Evolutionary conservation across 2,797 vertebrate species (phyloP).

Genomic region (Helicolenus hilgendorfi): DNA sequence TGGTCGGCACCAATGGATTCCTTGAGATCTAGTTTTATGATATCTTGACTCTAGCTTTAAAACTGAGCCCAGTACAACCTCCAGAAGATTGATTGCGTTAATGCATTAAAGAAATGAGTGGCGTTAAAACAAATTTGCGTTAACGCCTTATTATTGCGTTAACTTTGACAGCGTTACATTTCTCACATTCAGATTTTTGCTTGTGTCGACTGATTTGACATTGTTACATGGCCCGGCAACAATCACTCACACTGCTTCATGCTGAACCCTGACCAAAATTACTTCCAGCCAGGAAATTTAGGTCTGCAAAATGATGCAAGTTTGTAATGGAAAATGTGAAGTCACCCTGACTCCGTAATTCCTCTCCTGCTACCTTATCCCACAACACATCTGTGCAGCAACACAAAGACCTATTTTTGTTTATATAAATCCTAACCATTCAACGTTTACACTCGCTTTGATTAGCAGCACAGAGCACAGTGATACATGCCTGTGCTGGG

Average conservation of each 20-base stretch:
- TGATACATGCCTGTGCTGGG: background rate
- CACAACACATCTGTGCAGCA: background rate
- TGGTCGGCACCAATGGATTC: no score
- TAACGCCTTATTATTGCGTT: no score
- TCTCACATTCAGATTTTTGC: background rate
- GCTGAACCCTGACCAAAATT: background rate
- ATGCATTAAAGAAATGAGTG: no score
- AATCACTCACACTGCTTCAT: background rate
- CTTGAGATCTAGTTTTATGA: no score
- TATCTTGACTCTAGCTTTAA: no score
- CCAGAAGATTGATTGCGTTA: no score
- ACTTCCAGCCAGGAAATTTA: constrained; percentile 4
- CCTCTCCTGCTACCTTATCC: background rate
- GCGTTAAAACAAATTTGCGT: no score
- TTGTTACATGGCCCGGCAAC: background rate
- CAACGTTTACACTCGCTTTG: background rate
- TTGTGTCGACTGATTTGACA: background rate
- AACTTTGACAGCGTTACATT: background rate
- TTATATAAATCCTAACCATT: background rate
- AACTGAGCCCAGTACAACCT: no score
- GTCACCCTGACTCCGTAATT: constrained; percentile 8
- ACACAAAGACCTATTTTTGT: background rate
- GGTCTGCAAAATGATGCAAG: background rate
- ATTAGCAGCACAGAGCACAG: background rate
- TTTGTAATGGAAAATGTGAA: constrained; percentile 27